These are phyloP conservation scores for Chrysomallon squamiferum DNA, from an alignment of 1,140 invertebrate species.

Conservation along the genomic window DNA sequence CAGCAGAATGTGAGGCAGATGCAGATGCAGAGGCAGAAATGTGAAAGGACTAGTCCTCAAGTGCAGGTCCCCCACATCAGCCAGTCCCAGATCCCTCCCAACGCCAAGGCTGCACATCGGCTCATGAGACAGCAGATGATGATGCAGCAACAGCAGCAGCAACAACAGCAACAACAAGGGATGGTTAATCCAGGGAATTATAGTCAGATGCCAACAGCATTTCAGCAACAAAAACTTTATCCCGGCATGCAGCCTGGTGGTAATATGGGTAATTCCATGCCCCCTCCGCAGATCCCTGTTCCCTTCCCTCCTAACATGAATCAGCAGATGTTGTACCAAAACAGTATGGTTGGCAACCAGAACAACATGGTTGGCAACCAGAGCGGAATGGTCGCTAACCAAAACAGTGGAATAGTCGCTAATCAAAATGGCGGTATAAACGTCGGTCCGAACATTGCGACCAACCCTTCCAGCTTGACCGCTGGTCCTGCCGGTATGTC, in stretches of 20 bases:
- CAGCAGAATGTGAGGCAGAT: slow-evolving; percentile 40
- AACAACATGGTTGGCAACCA: no score
- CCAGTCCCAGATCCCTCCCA: slow-evolving; percentile 59
- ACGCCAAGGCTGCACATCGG: slow-evolving; percentile 50
- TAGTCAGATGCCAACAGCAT: slow-evolving; percentile 7
- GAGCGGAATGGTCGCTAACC: no score
- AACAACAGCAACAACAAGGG: slow-evolving; percentile 17
- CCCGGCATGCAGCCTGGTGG: slow-evolving; percentile 9
- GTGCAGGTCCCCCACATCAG: slow-evolving; percentile 62
- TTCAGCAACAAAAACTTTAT: slow-evolving; percentile 43
- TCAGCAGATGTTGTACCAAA: slow-evolving; percentile 10
- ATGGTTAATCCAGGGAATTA: slow-evolving; percentile 8
- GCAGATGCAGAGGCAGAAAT: slow-evolving; percentile 40
- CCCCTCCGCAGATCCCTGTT: not conserved
- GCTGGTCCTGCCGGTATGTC: no score
- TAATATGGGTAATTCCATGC: slow-evolving; percentile 4
- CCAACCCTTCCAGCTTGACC: no score
- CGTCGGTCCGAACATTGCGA: no score
- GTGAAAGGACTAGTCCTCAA: slow-evolving; percentile 52
- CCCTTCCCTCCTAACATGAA: not conserved
- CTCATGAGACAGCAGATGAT: slow-evolving; percentile 36
- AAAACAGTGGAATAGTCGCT: no score
- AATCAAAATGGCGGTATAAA: no score
- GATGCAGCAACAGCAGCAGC: slow-evolving; percentile 29
- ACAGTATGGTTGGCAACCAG: not conserved